Percentiles rank a stretch among this genome's conserved stretches.
phyloP scores from a whole-genome alignment of 2,113 vertebrate species.

The Danionella cerebrum region DNA sequence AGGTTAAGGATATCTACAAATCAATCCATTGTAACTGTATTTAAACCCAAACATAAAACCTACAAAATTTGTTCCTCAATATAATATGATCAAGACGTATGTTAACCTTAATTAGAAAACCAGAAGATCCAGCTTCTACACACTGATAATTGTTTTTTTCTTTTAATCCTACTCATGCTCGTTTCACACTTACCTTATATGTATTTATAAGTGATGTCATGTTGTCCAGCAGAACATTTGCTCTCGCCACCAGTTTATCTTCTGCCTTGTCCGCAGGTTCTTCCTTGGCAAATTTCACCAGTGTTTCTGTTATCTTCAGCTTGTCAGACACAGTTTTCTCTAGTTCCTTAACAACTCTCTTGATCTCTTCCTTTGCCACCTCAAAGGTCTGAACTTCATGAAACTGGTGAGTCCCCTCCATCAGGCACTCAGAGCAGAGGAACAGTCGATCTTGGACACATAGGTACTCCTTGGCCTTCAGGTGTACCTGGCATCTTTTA shows the following conservation, averaged over 20 bases:
- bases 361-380: conserved; percentile 57
- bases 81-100: too few species aligned
- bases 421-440: conserved; percentile 54
- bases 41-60: too few species aligned
- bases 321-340: conserved; percentile 47
- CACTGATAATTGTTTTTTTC: too few species aligned
- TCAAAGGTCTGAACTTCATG: conserved; percentile 57
- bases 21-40: too few species aligned
- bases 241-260: conserved; percentile 51
- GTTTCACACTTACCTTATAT: background rate
- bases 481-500: conserved; percentile 51
- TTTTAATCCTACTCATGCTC: too few species aligned
- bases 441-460: conserved; percentile 48
- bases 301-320: conserved; percentile 47
- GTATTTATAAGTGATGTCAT: conserved; percentile 13
- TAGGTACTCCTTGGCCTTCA: conserved; percentile 55
- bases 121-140: too few species aligned
- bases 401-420: conserved; percentile 46
- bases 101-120: too few species aligned
- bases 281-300: conserved; percentile 45
- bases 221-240: conserved; percentile 46
- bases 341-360: conserved; percentile 41
- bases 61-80: too few species aligned
- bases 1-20: too few species aligned
- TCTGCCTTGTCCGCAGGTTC: conserved; percentile 35